Conservation (phyloP, 2,888 invertebrate genomes). For the Drosophila eohydei region DNA sequence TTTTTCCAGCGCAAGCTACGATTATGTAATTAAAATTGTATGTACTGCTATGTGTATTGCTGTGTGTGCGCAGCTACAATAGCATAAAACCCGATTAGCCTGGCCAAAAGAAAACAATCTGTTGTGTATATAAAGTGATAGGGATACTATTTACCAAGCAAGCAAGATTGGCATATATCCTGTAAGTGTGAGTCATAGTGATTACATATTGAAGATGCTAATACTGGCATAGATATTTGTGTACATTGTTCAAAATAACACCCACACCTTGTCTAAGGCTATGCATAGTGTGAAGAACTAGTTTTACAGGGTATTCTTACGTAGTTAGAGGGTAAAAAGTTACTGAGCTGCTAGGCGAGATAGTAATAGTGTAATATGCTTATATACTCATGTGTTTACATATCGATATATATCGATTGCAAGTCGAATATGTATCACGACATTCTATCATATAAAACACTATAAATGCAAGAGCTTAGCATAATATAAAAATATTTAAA, state of each 20-base stretch:
- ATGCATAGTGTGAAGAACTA: too few relatives aligned
- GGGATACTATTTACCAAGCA: neutral
- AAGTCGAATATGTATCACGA: too few relatives aligned
- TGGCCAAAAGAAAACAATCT: constrained; percentile 19
- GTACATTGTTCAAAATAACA: too few relatives aligned
- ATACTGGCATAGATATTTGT: neutral
- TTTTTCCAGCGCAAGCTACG: constrained; percentile 15
- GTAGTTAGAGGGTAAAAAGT: neutral
- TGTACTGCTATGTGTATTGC: neutral
- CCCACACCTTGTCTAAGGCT: too few relatives aligned
- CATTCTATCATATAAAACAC: too few relatives aligned
- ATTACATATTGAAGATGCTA: too few relatives aligned
- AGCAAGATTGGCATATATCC: neutral
- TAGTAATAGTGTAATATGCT: too few relatives aligned
- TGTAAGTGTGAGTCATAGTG: neutral
- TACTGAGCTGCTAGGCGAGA: too few relatives aligned
- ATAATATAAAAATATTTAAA: too few relatives aligned
- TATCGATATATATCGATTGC: neutral
- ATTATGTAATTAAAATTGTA: constrained; percentile 52
- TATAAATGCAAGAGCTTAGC: too few relatives aligned
- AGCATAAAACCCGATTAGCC: constrained; percentile 5
- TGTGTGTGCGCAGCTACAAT: constrained; percentile 7
- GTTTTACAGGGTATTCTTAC: neutral
- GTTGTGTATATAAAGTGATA: constrained; percentile 1
- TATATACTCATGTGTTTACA: too few relatives aligned